Evolutionary conservation across 1,140 invertebrate genomes (phyloP).

Genomic region (Portunus trituberculatus): DNA sequence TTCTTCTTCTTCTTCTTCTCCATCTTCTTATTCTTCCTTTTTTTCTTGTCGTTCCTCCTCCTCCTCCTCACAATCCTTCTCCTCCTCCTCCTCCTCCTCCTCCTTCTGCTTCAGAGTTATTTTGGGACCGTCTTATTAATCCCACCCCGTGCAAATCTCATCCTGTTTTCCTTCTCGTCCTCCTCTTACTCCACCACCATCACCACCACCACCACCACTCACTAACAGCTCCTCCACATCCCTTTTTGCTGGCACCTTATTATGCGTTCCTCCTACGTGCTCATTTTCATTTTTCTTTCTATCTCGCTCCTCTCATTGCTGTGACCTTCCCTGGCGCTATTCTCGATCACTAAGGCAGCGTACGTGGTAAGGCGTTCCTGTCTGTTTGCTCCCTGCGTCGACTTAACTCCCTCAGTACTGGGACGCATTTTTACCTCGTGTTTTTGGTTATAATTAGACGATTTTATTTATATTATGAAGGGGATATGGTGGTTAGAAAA

Average conservation of each 20-base stretch:
- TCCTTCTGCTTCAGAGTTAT: not conserved
- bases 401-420: too few species aligned
- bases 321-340: too few species aligned
- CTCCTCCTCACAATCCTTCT: not conserved
- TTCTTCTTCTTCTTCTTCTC: not conserved
- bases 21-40: not conserved
- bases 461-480: too few species aligned
- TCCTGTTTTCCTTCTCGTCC: not conserved
- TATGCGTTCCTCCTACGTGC: too few species aligned
- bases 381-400: too few species aligned
- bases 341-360: too few species aligned
- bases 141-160: not conserved
- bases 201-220: not conserved
- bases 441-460: too few species aligned
- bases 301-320: too few species aligned
- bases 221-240: not conserved
- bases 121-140: not conserved
- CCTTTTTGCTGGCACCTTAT: not conserved
- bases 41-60: not conserved
- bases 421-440: too few species aligned
- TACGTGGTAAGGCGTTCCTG: too few species aligned
- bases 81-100: not conserved
- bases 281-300: too few species aligned
- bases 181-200: not conserved
- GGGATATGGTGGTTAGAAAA: too few species aligned